Percentiles rank a stretch among this genome's conserved stretches.
These are phyloP conservation scores for Clytia hemisphaerica DNA, from an alignment of 30 jellyfish, hydroid and myxozoan species.

Conservation along the genomic window DNA sequence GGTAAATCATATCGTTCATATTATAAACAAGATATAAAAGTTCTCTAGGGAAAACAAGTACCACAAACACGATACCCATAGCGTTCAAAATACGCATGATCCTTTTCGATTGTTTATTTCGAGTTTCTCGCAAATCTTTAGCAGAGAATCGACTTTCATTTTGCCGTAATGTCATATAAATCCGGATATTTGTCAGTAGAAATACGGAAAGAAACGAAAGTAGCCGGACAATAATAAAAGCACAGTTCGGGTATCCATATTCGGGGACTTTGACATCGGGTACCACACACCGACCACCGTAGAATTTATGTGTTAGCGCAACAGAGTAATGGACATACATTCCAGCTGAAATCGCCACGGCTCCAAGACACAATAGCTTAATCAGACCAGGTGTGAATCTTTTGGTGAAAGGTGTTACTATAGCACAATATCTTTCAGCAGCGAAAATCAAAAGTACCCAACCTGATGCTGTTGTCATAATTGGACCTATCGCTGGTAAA, in stretches of 20 bases:
- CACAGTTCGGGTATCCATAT: conserved; percentile 25
- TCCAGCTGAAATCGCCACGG: background rate
- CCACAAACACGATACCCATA: conserved; percentile 47
- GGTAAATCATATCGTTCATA: conserved; percentile 54
- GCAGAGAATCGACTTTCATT: no score
- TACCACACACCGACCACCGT: background rate
- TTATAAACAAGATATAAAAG: conserved; percentile 34
- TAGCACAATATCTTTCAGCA: conserved; percentile 27
- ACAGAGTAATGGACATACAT: conserved; percentile 12
- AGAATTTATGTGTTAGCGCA: background rate
- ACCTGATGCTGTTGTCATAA: conserved; percentile 20
- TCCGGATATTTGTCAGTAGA: conserved; percentile 3
- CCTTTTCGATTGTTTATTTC: conserved; percentile 35
- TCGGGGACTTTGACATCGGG: background rate
- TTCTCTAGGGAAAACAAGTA: conserved; percentile 79
- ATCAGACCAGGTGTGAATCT: background rate
- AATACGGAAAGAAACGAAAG: background rate
- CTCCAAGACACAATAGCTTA: background rate
- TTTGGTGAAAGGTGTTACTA: conserved; percentile 30
- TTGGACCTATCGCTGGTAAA: conserved; percentile 38
- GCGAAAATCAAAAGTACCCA: conserved; percentile 25
- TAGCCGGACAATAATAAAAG: conserved; percentile 1
- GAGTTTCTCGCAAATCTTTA: no score
- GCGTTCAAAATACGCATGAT: conserved; percentile 34
- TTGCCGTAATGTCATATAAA: conserved; percentile 20